phyloP scores from a whole-genome alignment of 2,888 invertebrate genomes.

The Cataglyphis altisquamis region DNA sequence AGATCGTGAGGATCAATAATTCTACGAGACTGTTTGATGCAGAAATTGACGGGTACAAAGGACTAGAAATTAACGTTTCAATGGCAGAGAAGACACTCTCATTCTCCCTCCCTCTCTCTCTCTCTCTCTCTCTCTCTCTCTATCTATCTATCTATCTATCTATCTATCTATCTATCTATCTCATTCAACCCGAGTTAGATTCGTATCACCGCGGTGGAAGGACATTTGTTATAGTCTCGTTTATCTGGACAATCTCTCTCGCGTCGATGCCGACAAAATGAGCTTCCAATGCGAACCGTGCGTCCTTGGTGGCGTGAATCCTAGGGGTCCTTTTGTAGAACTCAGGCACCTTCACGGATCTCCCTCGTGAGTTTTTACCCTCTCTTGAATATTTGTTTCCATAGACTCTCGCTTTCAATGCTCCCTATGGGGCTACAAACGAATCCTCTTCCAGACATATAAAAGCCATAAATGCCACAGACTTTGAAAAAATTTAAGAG shows the following conservation, averaged over 20 bases:
- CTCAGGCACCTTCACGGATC: slow-evolving; percentile 10
- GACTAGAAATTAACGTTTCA: slow-evolving; percentile 23
- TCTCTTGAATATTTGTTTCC: slow-evolving; percentile 23
- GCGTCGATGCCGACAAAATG: slow-evolving; percentile 9
- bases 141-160: background rate
- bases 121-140: background rate
- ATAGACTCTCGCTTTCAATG: slow-evolving; percentile 21
- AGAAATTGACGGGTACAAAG: background rate
- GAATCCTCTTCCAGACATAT: slow-evolving; percentile 10
- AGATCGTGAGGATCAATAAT: slow-evolving; percentile 35
- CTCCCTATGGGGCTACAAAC: background rate
- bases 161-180: background rate
- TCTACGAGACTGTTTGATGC: background rate
- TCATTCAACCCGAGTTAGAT: background rate
- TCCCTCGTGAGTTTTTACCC: slow-evolving; percentile 1
- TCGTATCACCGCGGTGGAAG: background rate
- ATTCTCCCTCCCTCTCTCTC: background rate
- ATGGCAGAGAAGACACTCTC: background rate
- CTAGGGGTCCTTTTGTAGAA: slow-evolving; percentile 16
- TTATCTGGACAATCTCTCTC: slow-evolving; percentile 22
- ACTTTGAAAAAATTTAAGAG: background rate
- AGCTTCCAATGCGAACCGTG: slow-evolving; percentile 10
- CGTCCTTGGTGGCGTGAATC: slow-evolving; percentile 15
- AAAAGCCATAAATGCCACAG: slow-evolving; percentile 2
- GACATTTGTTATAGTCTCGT: slow-evolving; percentile 3